These are phyloP conservation scores for Cnemophilus loriae DNA, from an alignment of 2,113 vertebrate species.

Conservation along the genomic window DNA sequence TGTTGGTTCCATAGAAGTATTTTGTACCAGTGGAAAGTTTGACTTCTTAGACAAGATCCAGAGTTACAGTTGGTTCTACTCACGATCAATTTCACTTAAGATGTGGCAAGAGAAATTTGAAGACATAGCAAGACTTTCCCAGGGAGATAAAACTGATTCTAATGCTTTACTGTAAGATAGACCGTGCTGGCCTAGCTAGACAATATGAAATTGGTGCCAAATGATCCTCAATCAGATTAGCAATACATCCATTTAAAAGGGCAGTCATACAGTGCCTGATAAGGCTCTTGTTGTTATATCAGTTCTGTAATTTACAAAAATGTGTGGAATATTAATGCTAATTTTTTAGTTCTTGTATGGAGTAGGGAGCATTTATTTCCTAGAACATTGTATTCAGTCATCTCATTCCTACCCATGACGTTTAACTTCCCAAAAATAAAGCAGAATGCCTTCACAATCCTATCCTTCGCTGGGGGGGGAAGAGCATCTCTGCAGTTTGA, in stretches of 20 bases:
- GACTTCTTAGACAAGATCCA: neutral
- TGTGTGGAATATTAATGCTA: neutral
- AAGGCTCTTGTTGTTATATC: neutral
- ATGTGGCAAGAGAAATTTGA: neutral
- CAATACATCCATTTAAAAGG: neutral
- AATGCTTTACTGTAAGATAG: neutral
- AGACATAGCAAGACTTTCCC: neutral
- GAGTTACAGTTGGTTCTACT: neutral
- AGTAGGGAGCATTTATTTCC: neutral
- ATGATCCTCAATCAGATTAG: neutral
- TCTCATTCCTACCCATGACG: neutral
- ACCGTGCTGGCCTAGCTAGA: neutral
- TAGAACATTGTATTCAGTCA: neutral
- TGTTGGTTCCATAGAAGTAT: neutral
- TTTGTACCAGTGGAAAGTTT: neutral
- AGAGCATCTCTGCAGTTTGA: neutral
- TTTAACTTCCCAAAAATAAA: neutral
- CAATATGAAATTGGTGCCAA: neutral
- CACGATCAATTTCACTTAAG: neutral
- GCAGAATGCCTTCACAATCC: neutral
- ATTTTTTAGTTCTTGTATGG: neutral
- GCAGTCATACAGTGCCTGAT: neutral
- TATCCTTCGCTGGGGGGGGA: neutral
- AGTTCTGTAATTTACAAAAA: neutral
- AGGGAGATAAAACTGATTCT: neutral